These are phyloP conservation scores for Trichonephila clavata DNA, from an alignment of 1,140 invertebrate genomes.

Conservation along the genomic window DNA sequence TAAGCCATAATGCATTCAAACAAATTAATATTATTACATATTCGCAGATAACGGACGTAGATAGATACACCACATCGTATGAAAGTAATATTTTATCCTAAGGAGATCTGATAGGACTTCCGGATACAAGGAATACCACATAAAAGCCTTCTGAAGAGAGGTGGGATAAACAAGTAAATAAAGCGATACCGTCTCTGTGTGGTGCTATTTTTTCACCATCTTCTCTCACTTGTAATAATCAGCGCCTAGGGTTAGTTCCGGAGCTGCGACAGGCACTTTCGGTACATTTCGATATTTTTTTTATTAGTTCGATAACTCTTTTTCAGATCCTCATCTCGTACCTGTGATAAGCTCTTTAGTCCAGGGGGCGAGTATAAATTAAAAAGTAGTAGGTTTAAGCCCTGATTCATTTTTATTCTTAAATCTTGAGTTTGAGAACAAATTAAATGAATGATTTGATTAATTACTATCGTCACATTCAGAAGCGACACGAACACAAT, in stretches of 20 bases:
- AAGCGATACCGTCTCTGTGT: conserved; percentile 5
- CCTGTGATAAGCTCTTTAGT: background rate
- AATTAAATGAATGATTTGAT: too few relatives aligned
- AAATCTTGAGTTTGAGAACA: too few relatives aligned
- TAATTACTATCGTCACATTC: background rate
- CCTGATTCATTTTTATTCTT: too few relatives aligned
- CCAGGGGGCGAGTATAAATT: background rate
- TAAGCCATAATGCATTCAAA: background rate
- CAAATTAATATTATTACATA: conserved; percentile 4
- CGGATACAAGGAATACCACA: conserved; percentile 22
- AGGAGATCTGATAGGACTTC: background rate
- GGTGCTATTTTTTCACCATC: background rate
- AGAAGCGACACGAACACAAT: background rate
- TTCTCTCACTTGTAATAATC: conserved; percentile 35
- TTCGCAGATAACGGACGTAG: background rate
- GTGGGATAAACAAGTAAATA: conserved; percentile 15
- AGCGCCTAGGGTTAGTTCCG: background rate
- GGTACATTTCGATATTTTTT: background rate
- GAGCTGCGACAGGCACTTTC: conserved; percentile 7
- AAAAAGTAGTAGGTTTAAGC: background rate
- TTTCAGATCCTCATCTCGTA: background rate
- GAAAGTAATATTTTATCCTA: conserved; percentile 2
- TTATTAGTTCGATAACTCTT: background rate
- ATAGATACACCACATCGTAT: background rate
- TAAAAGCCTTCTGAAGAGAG: conserved; percentile 18